Evolutionary conservation across 2,113 vertebrate species (phyloP), one percentile per base, ranked within the genome.

Genomic region (Progne subis): DNA sequence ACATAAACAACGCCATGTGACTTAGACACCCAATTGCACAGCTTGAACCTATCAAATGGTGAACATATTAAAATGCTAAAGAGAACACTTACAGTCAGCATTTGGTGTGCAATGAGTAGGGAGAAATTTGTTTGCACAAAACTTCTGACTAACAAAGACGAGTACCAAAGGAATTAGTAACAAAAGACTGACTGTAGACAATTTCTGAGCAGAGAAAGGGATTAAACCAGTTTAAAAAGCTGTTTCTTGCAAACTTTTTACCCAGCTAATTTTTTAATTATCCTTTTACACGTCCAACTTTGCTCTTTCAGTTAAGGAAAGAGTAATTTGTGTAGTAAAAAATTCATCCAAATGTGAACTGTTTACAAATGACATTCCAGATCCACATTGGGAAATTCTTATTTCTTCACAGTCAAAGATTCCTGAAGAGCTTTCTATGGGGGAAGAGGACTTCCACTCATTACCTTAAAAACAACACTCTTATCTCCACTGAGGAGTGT

Each of bases 1-100:
- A 93, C 65, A 95, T 93, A 97, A 96, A 96, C 95, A 96, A 59
- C 11, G 2, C 47, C 93, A 97, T 94, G 95, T 97, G 96, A 95
- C 92, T 95, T 83, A 95, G 90, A 86, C 60, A 95, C 85, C 92
- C 95, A 96, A 88, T 95, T 94, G 94, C 82, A 95, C 94, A 97
- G 93, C 88, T 94, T 96, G 92, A 94, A 93, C 60, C 80, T 93
- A 93, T 95, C 94, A 96, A 96, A 52, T 44, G 44, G 88, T 93
- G 92, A 95, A 78, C 88, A 43, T 92, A 92, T 57, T 93, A 94
- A 95, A 96, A 95, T 94, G 39, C 59, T 91, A 83, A 91, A 93
- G 76, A 82, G 90, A 96, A 92, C 79, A 70, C 47, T 95, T 94
- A 91, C 79, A 96, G 82, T 96, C 92, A 96, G 93, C 95, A 83